Evolutionary conservation across 2,888 invertebrate genomes (phyloP).

Genomic region (Catocala nupta): DNA sequence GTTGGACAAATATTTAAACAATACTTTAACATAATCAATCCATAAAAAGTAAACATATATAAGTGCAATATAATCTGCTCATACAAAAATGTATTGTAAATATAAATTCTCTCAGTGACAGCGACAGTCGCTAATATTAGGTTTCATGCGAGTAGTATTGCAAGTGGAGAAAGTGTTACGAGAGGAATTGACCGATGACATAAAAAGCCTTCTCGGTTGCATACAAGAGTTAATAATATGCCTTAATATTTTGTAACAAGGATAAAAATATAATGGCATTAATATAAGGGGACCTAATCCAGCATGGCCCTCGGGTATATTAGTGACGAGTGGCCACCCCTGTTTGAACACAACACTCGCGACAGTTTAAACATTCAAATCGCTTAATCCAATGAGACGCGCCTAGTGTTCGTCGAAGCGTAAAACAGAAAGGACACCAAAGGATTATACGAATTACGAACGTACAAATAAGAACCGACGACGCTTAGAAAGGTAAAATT

Average conservation of each 20-base stretch:
- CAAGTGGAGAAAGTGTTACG: constrained; percentile 57
- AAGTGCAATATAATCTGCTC: constrained; percentile 31
- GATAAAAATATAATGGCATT: constrained; percentile 42
- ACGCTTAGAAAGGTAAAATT: constrained; percentile 26
- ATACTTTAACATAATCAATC: constrained; percentile 23
- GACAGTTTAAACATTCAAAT: constrained; percentile 79
- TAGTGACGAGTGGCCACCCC: constrained; percentile 69
- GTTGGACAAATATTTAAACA: constrained; percentile 44
- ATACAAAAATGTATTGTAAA: constrained; percentile 42
- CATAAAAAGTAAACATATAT: constrained; percentile 2
- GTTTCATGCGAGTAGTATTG: constrained; percentile 43
- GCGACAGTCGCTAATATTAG: constrained; percentile 38
- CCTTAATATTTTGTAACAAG: constrained; percentile 49
- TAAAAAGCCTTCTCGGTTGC: constrained; percentile 47
- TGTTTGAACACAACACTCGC: constrained; percentile 66
- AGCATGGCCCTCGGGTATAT: constrained; percentile 58
- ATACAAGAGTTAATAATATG: constrained; percentile 41
- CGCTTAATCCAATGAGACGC: constrained; percentile 81
- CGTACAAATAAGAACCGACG: constrained; percentile 25
- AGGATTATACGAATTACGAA: constrained; percentile 41
- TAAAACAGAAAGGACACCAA: constrained; percentile 60
- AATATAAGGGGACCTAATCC: constrained; percentile 36
- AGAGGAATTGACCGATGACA: constrained; percentile 53
- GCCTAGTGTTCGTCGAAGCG: constrained; percentile 67
- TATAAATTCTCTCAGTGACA: constrained; percentile 44